Conservation (phyloP, 1,140 invertebrate genomes). For the Pseudoatta argentina region DNA sequence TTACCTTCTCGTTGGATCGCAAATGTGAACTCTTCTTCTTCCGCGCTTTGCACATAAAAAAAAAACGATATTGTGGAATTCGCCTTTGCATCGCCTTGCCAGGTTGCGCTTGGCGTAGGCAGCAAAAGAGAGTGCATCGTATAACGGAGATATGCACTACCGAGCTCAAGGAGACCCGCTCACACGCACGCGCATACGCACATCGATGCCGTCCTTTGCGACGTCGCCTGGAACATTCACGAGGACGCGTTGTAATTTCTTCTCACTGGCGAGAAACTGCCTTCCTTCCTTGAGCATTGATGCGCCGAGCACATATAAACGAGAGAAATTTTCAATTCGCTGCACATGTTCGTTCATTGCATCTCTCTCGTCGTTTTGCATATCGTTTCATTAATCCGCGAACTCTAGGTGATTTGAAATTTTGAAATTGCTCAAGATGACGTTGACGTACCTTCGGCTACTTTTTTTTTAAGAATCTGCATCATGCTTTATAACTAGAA, state of each 20-base stretch:
- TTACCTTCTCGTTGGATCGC: not conserved
- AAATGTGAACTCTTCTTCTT: conserved; percentile 24
- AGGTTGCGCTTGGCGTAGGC: conserved; percentile 28
- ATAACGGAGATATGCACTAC: conserved; percentile 73
- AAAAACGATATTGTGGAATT: conserved; percentile 49
- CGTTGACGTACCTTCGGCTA: not conserved
- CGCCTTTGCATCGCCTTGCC: conserved; percentile 34
- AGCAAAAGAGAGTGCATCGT: conserved; percentile 64
- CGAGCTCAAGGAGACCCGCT: conserved; percentile 78
- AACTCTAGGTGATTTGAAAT: not conserved
- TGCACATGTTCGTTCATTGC: not conserved
- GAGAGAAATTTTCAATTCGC: conserved; percentile 43
- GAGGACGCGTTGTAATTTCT: conserved; percentile 53
- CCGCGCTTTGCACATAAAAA: not conserved
- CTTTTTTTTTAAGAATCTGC: not conserved
- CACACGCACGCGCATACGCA: conserved; percentile 42
- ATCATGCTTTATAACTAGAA: not conserved
- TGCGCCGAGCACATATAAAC: not conserved
- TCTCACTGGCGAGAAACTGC: conserved; percentile 42
- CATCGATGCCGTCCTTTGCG: conserved; percentile 31
- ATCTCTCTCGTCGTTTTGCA: conserved; percentile 18
- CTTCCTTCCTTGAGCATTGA: conserved; percentile 32
- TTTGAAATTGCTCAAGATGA: not conserved
- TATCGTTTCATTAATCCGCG: conserved; percentile 22
- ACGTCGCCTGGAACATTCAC: conserved; percentile 40